Evolutionary conservation across 2,113 vertebrate genomes (phyloP).

Genomic region (Perca schrenkii): DNA sequence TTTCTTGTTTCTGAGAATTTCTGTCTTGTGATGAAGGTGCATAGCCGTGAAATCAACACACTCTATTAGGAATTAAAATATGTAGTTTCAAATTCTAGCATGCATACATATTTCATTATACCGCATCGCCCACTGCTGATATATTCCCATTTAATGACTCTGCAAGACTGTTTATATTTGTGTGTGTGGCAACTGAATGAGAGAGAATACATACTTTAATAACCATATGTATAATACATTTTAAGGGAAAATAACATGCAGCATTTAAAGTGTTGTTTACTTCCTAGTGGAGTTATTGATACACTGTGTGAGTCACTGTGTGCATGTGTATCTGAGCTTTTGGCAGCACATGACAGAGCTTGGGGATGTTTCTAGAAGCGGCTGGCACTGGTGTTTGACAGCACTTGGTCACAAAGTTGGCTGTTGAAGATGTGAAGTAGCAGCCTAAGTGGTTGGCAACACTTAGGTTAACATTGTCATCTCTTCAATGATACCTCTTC

Average conservation of each 20-base stretch:
- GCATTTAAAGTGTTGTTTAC: background rate
- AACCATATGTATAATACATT: background rate
- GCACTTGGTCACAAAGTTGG: conserved; percentile 14
- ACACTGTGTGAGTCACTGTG: background rate
- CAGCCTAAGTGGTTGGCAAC: too few species aligned
- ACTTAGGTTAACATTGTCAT: background rate
- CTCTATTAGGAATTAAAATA: background rate
- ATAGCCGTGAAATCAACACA: background rate
- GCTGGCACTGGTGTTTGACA: background rate
- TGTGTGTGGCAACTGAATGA: background rate
- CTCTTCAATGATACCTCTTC: background rate
- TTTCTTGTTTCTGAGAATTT: background rate
- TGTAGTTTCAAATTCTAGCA: background rate
- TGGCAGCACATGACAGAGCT: conserved; percentile 18
- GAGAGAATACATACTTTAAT: background rate
- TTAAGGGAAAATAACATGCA: background rate
- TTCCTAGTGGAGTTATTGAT: background rate
- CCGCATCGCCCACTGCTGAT: background rate
- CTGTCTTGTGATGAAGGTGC: too few species aligned
- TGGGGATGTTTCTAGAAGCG: background rate
- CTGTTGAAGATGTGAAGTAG: background rate
- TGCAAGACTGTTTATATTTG: background rate
- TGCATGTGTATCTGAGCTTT: background rate
- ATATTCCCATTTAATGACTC: background rate
- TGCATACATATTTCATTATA: conserved; percentile 13